Evolutionary conservation across 2,113 vertebrate genomes (phyloP), one percentile per base, ranked within the genome.

Genomic region (Lepus timidus): DNA sequence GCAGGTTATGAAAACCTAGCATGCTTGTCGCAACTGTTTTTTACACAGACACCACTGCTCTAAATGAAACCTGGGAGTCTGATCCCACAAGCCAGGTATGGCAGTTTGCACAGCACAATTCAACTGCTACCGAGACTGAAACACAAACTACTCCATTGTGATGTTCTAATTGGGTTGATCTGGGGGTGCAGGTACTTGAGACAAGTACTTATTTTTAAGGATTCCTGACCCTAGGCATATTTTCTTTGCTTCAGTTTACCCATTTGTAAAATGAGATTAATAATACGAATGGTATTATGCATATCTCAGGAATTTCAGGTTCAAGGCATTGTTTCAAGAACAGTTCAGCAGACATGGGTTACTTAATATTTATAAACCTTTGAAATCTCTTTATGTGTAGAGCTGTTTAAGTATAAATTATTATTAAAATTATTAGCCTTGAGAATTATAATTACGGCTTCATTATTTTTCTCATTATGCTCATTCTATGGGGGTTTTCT

Each of bases 341-440:
- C 39, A 86, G 73, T 13, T 64, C 52, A 9, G 10, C n/a, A 81
- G 68, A 68, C 2, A 1, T 62, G 87, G 76, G 70, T 75, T 90
- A 73, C 70, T 93, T 95, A 89, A 91, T 92, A 96, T 95, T 95
- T 95, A 94, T 85, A 97, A 96, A 93, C 74, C 85, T 87, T 86
- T 67, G 79, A 95, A 94, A 91, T 95, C 52, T 95, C 90, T 88
- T 94, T 96, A 88, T 88, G 64, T 93, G 88, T 93, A 95, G 92
- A 92, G 85, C 90, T 95, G 62, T 93, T 96, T 96, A 96, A 93
- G 88, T 96, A 96, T 95, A 96, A 96, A 90, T 97, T 95, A 94
- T 94, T 97, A 97, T 96, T 97, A 97, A 97, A 96, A 94, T 95
- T 95, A 97, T 97, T 95, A 96, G 85, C 74, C 82, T 96, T 96